These are phyloP conservation scores for Lithophane socia DNA, from an alignment of 2,888 invertebrate species.

Conservation along the genomic window DNA sequence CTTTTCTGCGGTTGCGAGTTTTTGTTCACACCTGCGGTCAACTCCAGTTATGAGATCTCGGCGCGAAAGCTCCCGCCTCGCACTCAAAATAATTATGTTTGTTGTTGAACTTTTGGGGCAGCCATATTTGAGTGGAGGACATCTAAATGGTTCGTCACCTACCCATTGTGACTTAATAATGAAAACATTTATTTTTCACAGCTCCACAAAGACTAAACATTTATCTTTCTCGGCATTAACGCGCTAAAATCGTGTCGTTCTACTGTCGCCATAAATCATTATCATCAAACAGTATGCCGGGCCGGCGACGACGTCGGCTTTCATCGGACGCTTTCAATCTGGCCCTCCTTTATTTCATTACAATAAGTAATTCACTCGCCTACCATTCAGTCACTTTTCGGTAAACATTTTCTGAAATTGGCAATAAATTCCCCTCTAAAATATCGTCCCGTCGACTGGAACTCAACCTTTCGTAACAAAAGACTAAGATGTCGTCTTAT, in stretches of 20 bases:
- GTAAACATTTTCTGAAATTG: constrained; percentile 89
- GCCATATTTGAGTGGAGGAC: constrained; percentile 63
- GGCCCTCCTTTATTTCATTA: constrained; percentile 88
- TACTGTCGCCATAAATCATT: constrained; percentile 89
- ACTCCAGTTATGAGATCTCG: constrained; percentile 76
- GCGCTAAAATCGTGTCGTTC: constrained; percentile 85
- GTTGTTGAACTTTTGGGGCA: constrained; percentile 50
- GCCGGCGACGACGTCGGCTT: constrained; percentile 82
- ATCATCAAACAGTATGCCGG: constrained; percentile 85
- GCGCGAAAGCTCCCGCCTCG: constrained; percentile 64
- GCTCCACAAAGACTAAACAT: constrained; percentile 81
- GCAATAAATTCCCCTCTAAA: constrained; percentile 88
- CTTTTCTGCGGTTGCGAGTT: constrained; percentile 80
- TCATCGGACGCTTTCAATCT: constrained; percentile 89
- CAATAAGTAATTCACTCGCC: constrained; percentile 89
- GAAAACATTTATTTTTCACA: constrained; percentile 78
- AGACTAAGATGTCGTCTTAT: constrained; percentile 83
- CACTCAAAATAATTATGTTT: constrained; percentile 60
- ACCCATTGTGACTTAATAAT: constrained; percentile 68
- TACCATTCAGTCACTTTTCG: constrained; percentile 87
- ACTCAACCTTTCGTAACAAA: constrained; percentile 82
- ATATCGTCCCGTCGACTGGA: constrained; percentile 80
- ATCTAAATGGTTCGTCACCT: constrained; percentile 63
- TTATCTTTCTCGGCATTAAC: constrained; percentile 87
- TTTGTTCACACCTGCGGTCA: constrained; percentile 84